Evolutionary conservation across 2,888 invertebrate species (phyloP).

Genomic region (Hetaerina titia): DNA sequence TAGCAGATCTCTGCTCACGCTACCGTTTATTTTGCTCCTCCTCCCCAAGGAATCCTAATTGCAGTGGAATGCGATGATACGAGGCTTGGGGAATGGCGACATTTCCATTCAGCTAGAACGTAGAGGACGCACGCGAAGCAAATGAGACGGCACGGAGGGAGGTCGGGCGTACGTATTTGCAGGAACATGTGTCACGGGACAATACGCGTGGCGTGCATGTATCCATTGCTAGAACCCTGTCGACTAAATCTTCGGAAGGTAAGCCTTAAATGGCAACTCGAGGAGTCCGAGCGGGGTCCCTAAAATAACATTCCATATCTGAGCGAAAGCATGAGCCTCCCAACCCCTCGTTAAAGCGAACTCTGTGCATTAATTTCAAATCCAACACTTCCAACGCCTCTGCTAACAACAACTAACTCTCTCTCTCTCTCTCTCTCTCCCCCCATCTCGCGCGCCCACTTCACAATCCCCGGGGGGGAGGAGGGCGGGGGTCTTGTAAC

Average conservation of each 20-base stretch:
- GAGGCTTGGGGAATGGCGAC: background rate
- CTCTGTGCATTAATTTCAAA: constrained; percentile 23
- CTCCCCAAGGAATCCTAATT: background rate
- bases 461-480: no score
- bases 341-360: constrained; percentile 11
- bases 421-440: background rate
- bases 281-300: background rate
- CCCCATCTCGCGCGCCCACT: background rate
- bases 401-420: constrained; percentile 33
- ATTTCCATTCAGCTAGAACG: background rate
- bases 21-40: background rate
- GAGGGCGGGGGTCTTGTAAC: background rate
- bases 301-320: constrained; percentile 27
- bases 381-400: constrained; percentile 16
- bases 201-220: constrained; percentile 32
- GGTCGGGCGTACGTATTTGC: background rate
- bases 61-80: constrained; percentile 25
- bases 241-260: constrained; percentile 13
- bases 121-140: background rate
- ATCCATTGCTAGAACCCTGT: background rate
- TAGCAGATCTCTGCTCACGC: background rate
- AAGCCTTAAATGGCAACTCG: constrained; percentile 23
- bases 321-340: background rate
- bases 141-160: background rate
- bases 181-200: constrained; percentile 1